Base-by-base conservation (phyloP, 2,888 invertebrate genomes). In the Aspidapion aeneum region DNA sequence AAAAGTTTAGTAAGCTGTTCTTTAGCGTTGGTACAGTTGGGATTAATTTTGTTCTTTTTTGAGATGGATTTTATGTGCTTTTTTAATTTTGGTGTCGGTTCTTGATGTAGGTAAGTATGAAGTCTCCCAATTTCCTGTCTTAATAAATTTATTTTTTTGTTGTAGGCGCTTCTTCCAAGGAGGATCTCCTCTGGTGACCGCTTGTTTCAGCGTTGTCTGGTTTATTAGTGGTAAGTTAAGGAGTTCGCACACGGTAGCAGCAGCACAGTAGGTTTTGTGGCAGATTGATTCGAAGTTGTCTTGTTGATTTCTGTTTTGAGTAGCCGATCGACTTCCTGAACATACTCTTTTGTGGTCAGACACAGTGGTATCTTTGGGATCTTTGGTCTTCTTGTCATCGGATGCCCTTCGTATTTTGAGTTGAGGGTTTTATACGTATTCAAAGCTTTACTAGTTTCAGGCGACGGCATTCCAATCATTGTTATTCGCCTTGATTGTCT, bases 101-200 rank as follows among this genome's bases (percentile, higher is more conserved):
- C 7, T 56, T 21, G 19, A 19, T 56, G n/a, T 18, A 56, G 18
- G 18, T 12, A 56, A 18, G 18, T 18, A 56, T 56, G 56, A 16
- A 56, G n/a, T 56, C 56, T 56, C 18, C 52, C 52, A 18, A 56
- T 56, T 5, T 56, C 56, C n/a, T 16, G 17, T 21, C 19, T 18
- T 21, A 56, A n/a, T 19, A 16, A 16, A 9, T 18, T 21, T 56
- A 56, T 56, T 56, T 21, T n/a, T 21, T 56, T 19, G 18, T 21
- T 56, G 5, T 21, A 56, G 21, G 18, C 56, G 56, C 56, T 16
- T 56, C 21, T 20, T n/a, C 56, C 56, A 56, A 17, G 56, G 56
- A 17, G 52, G 52, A 52, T 52, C 52, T 18, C 52, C 52, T 52
- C 7, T 52, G 17, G 17, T 17, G 3, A n/a, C 17, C n/a, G 52